A percentile compares a stretch with the other conserved stretches of the same genome.
These are phyloP conservation scores for Chiloscyllium punctatum DNA, from an alignment of 2,797 vertebrate species.

Conservation along the genomic window DNA sequence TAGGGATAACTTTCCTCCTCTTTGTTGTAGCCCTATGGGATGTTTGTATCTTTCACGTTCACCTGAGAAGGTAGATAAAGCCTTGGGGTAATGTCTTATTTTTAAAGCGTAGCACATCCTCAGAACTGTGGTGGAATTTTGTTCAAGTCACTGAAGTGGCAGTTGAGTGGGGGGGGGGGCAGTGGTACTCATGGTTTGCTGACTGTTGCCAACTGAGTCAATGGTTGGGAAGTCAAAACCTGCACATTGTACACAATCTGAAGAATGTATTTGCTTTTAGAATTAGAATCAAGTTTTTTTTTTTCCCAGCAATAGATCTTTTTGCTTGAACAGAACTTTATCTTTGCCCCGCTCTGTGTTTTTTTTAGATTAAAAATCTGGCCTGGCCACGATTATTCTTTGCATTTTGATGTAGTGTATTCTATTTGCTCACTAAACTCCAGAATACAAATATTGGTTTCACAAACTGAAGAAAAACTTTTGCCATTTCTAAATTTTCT, in stretches of 20 bases:
- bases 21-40: neutral
- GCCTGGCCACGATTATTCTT: neutral
- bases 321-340: neutral
- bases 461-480: neutral
- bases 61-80: neutral
- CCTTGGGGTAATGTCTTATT: neutral
- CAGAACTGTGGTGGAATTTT: neutral
- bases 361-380: neutral
- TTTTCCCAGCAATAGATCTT: neutral
- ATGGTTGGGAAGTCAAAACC: neutral
- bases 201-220: neutral
- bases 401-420: too few species aligned
- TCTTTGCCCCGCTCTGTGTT: neutral
- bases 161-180: neutral
- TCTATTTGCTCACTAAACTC: neutral
- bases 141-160: neutral
- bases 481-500: neutral
- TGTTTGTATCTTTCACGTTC: neutral
- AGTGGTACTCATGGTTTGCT: neutral
- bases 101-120: neutral
- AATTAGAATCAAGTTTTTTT: neutral
- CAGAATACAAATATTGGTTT: neutral
- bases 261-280: neutral
- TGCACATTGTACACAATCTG: neutral
- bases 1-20: neutral